Evolutionary conservation across 1,140 invertebrate genomes (phyloP).

Genomic region (Monomorium pharaonis): DNA sequence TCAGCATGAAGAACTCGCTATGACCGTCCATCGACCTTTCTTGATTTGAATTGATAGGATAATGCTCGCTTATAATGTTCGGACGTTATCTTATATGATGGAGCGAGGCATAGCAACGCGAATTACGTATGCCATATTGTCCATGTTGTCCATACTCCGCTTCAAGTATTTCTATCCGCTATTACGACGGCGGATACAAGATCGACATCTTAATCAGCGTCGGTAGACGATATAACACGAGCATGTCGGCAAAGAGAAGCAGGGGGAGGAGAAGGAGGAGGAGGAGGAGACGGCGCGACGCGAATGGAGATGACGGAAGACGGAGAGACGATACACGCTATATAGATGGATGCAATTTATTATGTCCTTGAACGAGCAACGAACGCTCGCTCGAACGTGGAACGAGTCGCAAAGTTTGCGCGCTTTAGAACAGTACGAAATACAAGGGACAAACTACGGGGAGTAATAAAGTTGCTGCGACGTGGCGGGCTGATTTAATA

Average conservation of each 20-base stretch:
- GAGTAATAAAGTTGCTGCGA: slow-evolving; percentile 57
- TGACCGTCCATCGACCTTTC: too few species aligned
- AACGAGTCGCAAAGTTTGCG: slow-evolving; percentile 50
- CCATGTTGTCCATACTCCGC: neutral
- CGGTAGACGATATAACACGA: slow-evolving; percentile 35
- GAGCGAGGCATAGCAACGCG: neutral
- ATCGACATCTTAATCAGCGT: slow-evolving; percentile 55
- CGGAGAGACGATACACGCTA: slow-evolving; percentile 43
- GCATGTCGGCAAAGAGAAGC: neutral
- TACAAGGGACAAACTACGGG: slow-evolving; percentile 54
- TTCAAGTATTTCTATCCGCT: neutral
- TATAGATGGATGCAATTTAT: slow-evolving; percentile 59
- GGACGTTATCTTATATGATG: neutral
- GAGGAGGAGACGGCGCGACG: slow-evolving; percentile 1
- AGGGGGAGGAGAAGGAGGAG: neutral
- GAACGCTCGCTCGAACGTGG: slow-evolving; percentile 10
- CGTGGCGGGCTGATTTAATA: slow-evolving; percentile 55
- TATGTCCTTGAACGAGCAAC: slow-evolving; percentile 56
- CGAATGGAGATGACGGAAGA: slow-evolving; percentile 51
- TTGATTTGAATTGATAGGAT: too few species aligned
- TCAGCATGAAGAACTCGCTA: too few species aligned
- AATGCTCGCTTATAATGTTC: neutral
- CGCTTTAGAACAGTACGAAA: slow-evolving; percentile 43
- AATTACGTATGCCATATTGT: neutral
- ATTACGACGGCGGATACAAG: slow-evolving; percentile 12